Percentiles rank a stretch among this genome's conserved stretches.
Conservation (phyloP, 2,113 vertebrate species). For the Platichthys stellatus region DNA sequence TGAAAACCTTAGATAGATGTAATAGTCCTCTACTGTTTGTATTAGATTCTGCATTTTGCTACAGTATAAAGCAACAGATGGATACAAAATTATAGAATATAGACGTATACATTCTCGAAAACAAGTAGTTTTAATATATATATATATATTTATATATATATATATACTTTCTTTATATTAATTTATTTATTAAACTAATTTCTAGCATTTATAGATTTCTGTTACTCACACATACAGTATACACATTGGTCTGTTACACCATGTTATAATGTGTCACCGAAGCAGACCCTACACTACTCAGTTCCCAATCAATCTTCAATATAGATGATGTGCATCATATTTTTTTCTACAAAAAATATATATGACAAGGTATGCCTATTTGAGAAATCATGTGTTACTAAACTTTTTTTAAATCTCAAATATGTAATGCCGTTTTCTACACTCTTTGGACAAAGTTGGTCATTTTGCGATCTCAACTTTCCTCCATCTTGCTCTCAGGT, state of each 20-base stretch:
- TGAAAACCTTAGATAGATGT: slow-evolving; percentile 32
- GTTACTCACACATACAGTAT: slow-evolving; percentile 73
- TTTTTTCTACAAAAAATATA: slow-evolving; percentile 72
- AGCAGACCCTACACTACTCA: slow-evolving; percentile 68
- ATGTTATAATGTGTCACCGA: slow-evolving; percentile 64
- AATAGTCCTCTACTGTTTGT: slow-evolving; percentile 62
- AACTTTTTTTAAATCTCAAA: slow-evolving; percentile 39
- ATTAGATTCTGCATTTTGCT: slow-evolving; percentile 70
- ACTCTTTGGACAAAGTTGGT: slow-evolving; percentile 17
- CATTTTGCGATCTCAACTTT: not conserved
- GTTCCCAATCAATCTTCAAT: slow-evolving; percentile 65
- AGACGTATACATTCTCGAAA: slow-evolving; percentile 75
- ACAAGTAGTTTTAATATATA: slow-evolving; percentile 55
- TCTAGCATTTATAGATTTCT: slow-evolving; percentile 68
- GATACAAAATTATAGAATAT: slow-evolving; percentile 79
- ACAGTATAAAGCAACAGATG: slow-evolving; percentile 75
- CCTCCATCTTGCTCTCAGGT: not conserved
- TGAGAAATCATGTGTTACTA: slow-evolving; percentile 62
- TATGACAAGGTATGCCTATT: slow-evolving; percentile 69
- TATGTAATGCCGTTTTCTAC: slow-evolving; percentile 36
- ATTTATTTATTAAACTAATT: slow-evolving; percentile 66
- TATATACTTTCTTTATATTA: slow-evolving; percentile 54
- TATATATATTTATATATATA: slow-evolving; percentile 24
- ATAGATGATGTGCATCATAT: slow-evolving; percentile 71
- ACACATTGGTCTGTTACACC: slow-evolving; percentile 65